A percentile compares a stretch with the other conserved stretches of the same genome.
Evolutionary conservation across 2,113 vertebrate species (phyloP).

Genomic region (Spheniscus mendiculus): DNA sequence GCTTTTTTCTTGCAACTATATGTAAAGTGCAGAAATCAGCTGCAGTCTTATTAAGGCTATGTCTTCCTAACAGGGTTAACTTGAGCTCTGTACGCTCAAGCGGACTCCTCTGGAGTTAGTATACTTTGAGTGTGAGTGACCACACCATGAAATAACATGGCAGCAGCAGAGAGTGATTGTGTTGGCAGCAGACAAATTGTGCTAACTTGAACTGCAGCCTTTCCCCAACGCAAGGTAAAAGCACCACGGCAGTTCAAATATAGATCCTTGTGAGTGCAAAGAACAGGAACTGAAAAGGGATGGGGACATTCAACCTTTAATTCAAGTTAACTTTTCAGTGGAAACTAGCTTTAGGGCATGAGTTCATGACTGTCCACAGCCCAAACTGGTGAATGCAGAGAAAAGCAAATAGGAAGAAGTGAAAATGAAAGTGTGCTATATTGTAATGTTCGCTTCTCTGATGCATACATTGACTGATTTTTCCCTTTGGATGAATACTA

Average conservation of each 20-base stretch:
- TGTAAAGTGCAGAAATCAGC: neutral
- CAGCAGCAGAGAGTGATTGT: slow-evolving; percentile 31
- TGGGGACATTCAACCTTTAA: neutral
- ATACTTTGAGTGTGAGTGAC: neutral
- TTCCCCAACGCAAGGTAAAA: neutral
- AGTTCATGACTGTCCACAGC: neutral
- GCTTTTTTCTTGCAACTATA: neutral
- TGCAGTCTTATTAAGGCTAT: neutral
- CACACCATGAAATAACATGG: slow-evolving; percentile 60
- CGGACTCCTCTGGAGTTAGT: neutral
- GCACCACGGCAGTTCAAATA: neutral
- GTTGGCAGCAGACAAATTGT: slow-evolving; percentile 34
- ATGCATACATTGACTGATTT: neutral
- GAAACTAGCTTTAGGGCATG: neutral
- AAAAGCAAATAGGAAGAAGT: slow-evolving; percentile 19
- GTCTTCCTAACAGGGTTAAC: neutral
- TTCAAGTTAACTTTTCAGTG: neutral
- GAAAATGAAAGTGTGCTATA: neutral
- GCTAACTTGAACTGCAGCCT: neutral
- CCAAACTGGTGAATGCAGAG: neutral
- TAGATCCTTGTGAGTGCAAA: neutral
- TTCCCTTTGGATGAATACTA: slow-evolving; percentile 33
- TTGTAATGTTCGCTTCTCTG: neutral
- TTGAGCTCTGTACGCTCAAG: neutral
- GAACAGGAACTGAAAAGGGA: neutral